phyloP scores from a whole-genome alignment of 2,113 vertebrate species.

The Galbula dea region DNA sequence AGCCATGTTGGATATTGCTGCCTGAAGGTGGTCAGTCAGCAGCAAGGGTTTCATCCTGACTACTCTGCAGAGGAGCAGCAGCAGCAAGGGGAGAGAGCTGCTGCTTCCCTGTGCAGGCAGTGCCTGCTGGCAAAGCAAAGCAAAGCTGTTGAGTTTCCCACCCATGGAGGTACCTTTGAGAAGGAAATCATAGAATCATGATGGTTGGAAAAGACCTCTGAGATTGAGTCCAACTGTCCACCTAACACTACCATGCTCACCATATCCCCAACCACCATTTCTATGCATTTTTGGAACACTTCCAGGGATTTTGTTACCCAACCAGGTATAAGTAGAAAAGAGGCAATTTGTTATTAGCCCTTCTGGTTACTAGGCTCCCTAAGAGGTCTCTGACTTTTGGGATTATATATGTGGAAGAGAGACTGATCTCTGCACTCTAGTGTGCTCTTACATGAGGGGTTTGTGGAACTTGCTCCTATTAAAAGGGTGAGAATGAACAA shows the following conservation, averaged over 20 bases:
- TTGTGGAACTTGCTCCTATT: background rate
- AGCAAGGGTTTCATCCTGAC: background rate
- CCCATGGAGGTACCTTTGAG: background rate
- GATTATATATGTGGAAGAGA: background rate
- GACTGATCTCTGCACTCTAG: background rate
- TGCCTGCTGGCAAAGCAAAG: background rate
- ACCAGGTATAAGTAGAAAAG: background rate
- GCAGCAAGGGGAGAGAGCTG: accelerated
- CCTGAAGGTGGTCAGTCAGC: accelerated
- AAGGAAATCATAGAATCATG: background rate
- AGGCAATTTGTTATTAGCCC: background rate
- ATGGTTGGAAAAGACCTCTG: no score
- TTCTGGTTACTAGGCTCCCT: background rate
- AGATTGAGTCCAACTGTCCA: no score
- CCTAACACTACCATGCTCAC: no score
- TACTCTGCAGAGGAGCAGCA: background rate
- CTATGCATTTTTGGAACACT: no score
- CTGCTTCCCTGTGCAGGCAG: background rate
- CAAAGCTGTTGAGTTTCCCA: background rate
- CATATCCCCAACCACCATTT: no score
- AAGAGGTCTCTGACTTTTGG: background rate
- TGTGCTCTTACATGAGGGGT: background rate
- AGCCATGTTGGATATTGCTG: accelerated
- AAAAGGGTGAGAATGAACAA: background rate
- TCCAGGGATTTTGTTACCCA: background rate